Percentiles rank a stretch among this genome's conserved stretches.
Evolutionary conservation across 2,113 vertebrate genomes (phyloP).

Genomic region (Eonycteris spelaea): DNA sequence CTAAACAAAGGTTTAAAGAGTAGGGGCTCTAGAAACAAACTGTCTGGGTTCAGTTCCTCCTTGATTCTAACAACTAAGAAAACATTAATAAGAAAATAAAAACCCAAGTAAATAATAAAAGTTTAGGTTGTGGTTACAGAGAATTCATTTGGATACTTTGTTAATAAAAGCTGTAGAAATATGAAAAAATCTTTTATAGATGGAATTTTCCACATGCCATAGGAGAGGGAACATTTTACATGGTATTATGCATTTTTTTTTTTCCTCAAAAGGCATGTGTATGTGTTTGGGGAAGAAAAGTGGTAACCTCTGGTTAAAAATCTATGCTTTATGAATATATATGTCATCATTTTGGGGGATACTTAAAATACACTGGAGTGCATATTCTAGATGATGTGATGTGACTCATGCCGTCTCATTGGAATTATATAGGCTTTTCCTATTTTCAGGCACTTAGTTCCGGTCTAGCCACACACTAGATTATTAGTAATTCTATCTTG

Average conservation of each 20-base stretch:
- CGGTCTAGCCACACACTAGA: not conserved
- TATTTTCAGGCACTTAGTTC: not conserved
- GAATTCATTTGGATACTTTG: constrained; percentile 11
- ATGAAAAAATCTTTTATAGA: not conserved
- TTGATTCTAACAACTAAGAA: not conserved
- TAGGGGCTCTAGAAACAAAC: not conserved
- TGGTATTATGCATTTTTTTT: not conserved
- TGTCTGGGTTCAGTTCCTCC: not conserved
- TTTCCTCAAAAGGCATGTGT: not conserved
- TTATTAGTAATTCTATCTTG: constrained; percentile 23
- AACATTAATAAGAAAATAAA: not conserved
- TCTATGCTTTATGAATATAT: constrained; percentile 1
- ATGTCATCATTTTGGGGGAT: not conserved
- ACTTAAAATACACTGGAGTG: not conserved
- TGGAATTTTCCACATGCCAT: not conserved
- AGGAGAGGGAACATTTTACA: not conserved
- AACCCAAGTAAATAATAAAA: not conserved
- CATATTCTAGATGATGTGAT: not conserved
- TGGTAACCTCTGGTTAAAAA: not conserved
- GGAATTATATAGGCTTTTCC: not conserved
- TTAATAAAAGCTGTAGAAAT: constrained; percentile 20
- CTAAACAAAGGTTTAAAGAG: not conserved
- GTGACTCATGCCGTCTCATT: not conserved
- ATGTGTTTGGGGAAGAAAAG: not conserved
- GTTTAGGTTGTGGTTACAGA: not conserved